These are phyloP conservation scores for Papilio polytes DNA, from an alignment of 1,140 invertebrate genomes.

Conservation along the genomic window DNA sequence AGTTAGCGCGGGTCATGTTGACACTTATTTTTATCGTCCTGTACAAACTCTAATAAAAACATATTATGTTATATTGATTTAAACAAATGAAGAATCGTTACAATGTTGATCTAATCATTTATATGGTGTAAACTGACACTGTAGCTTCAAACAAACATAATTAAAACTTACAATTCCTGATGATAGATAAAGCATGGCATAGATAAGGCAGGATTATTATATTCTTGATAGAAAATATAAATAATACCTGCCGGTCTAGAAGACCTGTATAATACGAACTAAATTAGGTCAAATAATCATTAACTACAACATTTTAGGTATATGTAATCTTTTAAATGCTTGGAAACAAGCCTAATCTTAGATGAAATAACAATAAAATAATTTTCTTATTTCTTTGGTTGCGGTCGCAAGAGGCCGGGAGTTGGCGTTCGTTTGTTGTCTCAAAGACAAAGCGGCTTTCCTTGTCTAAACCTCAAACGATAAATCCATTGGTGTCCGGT, in stretches of 20 bases:
- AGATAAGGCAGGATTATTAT: too few species aligned
- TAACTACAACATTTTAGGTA: too few species aligned
- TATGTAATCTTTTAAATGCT: neutral
- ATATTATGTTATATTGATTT: constrained; percentile 24
- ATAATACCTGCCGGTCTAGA: too few species aligned
- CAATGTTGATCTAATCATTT: neutral
- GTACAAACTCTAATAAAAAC: constrained; percentile 35
- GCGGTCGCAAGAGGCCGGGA: constrained; percentile 21
- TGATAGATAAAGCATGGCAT: too few species aligned
- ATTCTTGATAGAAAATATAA: too few species aligned
- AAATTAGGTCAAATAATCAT: too few species aligned
- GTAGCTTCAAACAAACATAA: neutral
- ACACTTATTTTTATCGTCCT: constrained; percentile 49
- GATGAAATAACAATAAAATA: constrained; percentile 26
- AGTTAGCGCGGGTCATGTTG: constrained; percentile 50
- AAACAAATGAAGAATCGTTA: constrained; percentile 19
- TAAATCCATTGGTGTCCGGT: constrained; percentile 78
- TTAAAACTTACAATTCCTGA: too few species aligned
- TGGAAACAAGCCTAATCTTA: neutral
- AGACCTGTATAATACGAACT: too few species aligned
- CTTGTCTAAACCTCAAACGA: constrained; percentile 76
- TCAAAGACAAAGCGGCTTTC: constrained; percentile 78
- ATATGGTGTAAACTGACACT: neutral
- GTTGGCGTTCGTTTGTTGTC: constrained; percentile 64
- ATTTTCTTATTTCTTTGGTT: constrained; percentile 24